Evolutionary conservation across 2,888 invertebrate genomes (phyloP).

Genomic region (Melinopterus prodromus): DNA sequence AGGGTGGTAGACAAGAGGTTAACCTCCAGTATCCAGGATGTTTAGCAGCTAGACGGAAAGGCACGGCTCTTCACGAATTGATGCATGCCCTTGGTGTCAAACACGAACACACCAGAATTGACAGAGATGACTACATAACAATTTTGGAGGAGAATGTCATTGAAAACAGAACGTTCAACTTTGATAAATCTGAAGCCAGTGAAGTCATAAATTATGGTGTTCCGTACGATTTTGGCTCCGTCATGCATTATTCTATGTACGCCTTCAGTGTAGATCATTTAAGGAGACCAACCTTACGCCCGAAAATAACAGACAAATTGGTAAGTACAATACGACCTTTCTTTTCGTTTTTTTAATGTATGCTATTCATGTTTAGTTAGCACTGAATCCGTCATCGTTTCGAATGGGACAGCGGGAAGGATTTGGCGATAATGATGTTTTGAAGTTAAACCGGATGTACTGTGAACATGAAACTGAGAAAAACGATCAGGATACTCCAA

Average conservation of each 20-base stretch:
- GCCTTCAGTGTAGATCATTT: constrained; percentile 74
- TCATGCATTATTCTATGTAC: constrained; percentile 83
- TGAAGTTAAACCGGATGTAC: constrained; percentile 80
- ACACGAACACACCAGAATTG: constrained; percentile 83
- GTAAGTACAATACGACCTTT: background rate
- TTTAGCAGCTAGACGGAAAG: constrained; percentile 69
- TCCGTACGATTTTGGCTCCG: constrained; percentile 80
- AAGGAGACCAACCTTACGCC: constrained; percentile 71
- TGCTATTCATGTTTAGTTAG: background rate
- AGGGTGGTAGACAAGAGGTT: constrained; percentile 72
- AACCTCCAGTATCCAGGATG: constrained; percentile 81
- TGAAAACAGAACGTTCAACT: constrained; percentile 69
- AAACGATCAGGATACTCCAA: background rate
- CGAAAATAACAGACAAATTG: constrained; percentile 8
- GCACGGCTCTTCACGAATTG: constrained; percentile 80
- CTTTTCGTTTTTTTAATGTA: background rate
- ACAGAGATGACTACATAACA: constrained; percentile 73
- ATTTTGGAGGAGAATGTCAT: constrained; percentile 75
- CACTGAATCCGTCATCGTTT: constrained; percentile 42
- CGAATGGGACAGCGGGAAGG: constrained; percentile 78
- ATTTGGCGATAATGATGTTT: constrained; percentile 75
- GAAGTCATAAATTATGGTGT: constrained; percentile 72
- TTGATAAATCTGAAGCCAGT: constrained; percentile 69
- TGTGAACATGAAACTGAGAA: constrained; percentile 57
- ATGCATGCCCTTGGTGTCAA: constrained; percentile 82